Percentiles rank a stretch among this genome's conserved stretches.
Evolutionary conservation across 92 coral and sea anemone species (phyloP).

Genomic region (Hydrozoanthus gracilis): DNA sequence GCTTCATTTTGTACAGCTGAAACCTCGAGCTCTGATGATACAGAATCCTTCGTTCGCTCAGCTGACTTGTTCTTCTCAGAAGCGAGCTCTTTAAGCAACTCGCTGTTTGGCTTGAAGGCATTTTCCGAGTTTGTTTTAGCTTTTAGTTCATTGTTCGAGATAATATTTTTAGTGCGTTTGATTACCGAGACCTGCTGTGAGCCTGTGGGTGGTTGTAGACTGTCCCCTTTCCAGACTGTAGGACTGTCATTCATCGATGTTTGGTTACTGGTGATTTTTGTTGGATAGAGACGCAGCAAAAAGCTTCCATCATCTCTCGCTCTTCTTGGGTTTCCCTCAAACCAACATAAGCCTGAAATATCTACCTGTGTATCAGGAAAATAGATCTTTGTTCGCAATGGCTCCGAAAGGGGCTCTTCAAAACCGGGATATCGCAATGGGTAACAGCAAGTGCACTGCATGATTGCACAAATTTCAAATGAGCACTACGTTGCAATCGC

Average conservation of each 20-base stretch:
- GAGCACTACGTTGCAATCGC: not conserved
- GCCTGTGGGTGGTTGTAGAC: not conserved
- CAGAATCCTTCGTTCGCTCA: not conserved
- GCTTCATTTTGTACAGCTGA: not conserved
- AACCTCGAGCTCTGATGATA: not conserved
- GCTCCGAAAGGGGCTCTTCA: not conserved
- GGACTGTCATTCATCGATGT: not conserved
- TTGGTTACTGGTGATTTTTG: conserved; percentile 7
- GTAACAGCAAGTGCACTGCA: conserved; percentile 37
- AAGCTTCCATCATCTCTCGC: conserved; percentile 13
- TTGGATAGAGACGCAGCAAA: conserved; percentile 17
- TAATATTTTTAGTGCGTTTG: not conserved
- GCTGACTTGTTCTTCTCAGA: not conserved
- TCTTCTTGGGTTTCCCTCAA: not conserved
- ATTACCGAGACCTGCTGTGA: conserved; percentile 11
- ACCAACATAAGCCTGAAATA: conserved; percentile 16
- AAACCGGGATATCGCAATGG: not conserved
- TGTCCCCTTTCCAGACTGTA: not conserved
- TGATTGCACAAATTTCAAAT: conserved; percentile 14
- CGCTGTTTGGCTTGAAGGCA: not conserved
- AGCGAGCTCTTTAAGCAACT: not conserved
- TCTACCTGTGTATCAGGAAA: conserved; percentile 26
- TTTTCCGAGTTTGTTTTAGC: not conserved
- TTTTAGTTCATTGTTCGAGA: not conserved
- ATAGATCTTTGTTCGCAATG: conserved; percentile 30